Base-by-base conservation (phyloP, 2,797 vertebrate genomes). In the Coregonus suidteri region DNA sequence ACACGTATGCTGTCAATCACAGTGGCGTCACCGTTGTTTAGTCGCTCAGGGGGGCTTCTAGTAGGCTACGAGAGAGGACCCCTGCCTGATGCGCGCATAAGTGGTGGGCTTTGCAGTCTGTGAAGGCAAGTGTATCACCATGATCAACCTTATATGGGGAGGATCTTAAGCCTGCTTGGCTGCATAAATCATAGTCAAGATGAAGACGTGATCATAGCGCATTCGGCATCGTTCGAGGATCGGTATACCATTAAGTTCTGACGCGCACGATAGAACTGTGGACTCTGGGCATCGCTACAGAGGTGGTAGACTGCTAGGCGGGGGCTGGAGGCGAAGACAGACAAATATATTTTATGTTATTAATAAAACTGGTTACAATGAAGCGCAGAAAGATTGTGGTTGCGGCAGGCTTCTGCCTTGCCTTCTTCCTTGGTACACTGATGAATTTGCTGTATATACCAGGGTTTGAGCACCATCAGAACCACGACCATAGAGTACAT, bases 381-480 rank as follows among this genome's bases (percentile, higher is more conserved):
- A 94, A 93, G 89, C 91, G 94, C 82, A 94, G 94, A 85, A 94
- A 93, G 91, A 91, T 94, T 68, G 90, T 91, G 59, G 90, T 94
- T 56, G 94, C 92, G 71, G 94, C 88, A 69, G 95, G 93, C 53
- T 93, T 95, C 82, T 95, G 94, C 83, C 84, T 95, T 74, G 95
- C 94, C 78, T 95, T 96, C 85, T 91, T 96, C 79, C 88, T 96
- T 81, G 95, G 94, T 79, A 95, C 94, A 47, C 86, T 95, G 75
- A 92, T 96, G 84, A 96, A 95, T 88, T 86, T 95, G 81, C 92
- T 96, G 74, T 94, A 94, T 79, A 87, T 93, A 18, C 95, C 95
- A 16, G 95, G 94, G 75, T 93, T 95, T 68, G 95, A 95, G 77
- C 94, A 89, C 75, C 94, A 88, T 18, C 91, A 89, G 25, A 79